Base-by-base conservation (phyloP, 2,113 vertebrate species). In the Channa maculata region DNA sequence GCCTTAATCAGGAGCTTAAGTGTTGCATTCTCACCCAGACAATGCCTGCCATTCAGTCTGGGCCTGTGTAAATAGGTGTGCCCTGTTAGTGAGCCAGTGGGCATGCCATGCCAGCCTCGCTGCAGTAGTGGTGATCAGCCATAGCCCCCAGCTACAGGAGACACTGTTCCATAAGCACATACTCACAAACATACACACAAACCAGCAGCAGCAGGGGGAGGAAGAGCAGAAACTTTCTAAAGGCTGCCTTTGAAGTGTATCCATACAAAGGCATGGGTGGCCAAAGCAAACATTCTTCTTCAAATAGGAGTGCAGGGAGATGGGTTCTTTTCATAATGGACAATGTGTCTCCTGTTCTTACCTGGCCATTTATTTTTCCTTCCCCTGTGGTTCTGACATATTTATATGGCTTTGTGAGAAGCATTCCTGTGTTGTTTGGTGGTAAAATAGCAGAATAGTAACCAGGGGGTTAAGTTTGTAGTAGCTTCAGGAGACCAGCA, bases 1-100 rank as follows among this genome's bases (percentile, higher is more conserved):
- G 88, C 88, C 87, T 89, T 91, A 93, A 91, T 93, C 90, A 86
- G 90, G 78, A 86, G 90, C 89, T 93, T 92, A 93, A 92, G 85
- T 92, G 90, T 92, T 92, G 90, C 89, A 90, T 93, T 91, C 82
- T 88, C 84, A 80, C 83, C 84, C 86, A 89, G 84, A 91, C 92
- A 93, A 91, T 91, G 84, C 77, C 79, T 89, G 84, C 87, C 86
- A 86, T 90, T 93, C 87, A 91, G 80, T 85, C 82, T 87, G 65
- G 83, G 73, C 72, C 82, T 90, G 86, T 90, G 88, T 88, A 91
- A 93, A 92, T 91, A 92, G 90, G 92, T 93, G 92, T 88, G 90
- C 84, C 89, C 89, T 85, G 86, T 89, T 87, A 77, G 81, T 86
- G 77, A 79, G 89, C 91, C 91, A 92, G 88, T 51, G 80, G 88